Conservation (phyloP, 1,140 invertebrate species). For the Drosophila erecta region DNA sequence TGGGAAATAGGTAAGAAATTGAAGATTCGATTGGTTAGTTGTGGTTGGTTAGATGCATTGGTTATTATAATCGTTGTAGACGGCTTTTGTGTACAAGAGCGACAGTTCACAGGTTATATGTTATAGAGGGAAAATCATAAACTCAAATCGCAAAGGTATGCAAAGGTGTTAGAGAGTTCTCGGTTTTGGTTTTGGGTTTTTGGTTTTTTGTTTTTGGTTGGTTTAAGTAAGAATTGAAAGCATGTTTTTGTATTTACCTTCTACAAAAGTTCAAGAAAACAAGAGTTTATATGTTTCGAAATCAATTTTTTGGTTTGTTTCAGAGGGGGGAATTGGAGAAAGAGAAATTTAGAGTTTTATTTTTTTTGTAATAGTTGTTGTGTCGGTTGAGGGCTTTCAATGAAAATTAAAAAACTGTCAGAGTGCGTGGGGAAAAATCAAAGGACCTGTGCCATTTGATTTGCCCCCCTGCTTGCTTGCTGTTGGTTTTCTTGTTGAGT, state of each 20-base stretch:
- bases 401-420: slow-evolving; percentile 55
- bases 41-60: slow-evolving; percentile 36
- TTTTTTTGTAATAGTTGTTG: slow-evolving; percentile 57
- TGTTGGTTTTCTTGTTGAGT: slow-evolving; percentile 54
- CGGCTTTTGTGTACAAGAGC: slow-evolving; percentile 55
- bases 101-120: slow-evolving; percentile 60
- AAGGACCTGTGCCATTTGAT: slow-evolving; percentile 21
- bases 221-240: slow-evolving; percentile 55
- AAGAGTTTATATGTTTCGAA: slow-evolving; percentile 80
- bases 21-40: slow-evolving; percentile 32
- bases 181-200: slow-evolving; percentile 41
- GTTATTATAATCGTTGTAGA: slow-evolving; percentile 27
- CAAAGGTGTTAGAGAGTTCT: slow-evolving; percentile 64
- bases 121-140: slow-evolving; percentile 48
- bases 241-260: slow-evolving; percentile 82
- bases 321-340: slow-evolving; percentile 74
- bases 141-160: slow-evolving; percentile 60
- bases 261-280: slow-evolving; percentile 84
- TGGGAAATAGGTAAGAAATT: background rate
- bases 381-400: slow-evolving; percentile 30
- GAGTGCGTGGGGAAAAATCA: slow-evolving; percentile 42
- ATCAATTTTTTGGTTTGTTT: slow-evolving; percentile 65
- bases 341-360: slow-evolving; percentile 83
- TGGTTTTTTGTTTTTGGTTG: background rate
- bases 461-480: slow-evolving; percentile 31